Evolutionary conservation across 1,140 invertebrate genomes (phyloP).

Genomic region (Brachionus paranguensis): DNA sequence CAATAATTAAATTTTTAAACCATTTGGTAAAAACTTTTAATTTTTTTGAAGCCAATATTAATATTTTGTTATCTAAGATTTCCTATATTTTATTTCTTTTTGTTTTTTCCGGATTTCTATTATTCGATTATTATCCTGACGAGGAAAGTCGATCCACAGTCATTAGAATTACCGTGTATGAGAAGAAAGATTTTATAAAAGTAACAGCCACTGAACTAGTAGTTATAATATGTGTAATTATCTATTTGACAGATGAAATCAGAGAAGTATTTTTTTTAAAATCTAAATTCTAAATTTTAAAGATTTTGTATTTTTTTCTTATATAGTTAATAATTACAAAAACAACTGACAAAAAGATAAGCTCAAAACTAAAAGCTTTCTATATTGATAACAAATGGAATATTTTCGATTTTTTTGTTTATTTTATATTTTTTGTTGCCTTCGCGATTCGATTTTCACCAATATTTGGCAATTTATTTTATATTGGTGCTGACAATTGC

Average conservation of each 20-base stretch:
- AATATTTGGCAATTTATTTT: conserved; percentile 28
- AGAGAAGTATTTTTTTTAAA: conserved; percentile 1
- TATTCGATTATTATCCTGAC: conserved; percentile 36
- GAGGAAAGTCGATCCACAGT: background rate
- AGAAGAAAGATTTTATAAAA: conserved; percentile 32
- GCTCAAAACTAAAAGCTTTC: background rate
- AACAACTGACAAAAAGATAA: background rate
- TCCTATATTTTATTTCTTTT: conserved; percentile 26
- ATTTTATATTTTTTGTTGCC: conserved; percentile 29
- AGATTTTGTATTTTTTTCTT: background rate
- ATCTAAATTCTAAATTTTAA: background rate
- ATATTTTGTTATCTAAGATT: background rate
- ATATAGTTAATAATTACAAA: conserved; percentile 15
- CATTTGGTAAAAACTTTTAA: conserved; percentile 15
- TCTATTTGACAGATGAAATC: conserved; percentile 30
- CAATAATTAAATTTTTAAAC: conserved; percentile 35
- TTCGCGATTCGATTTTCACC: conserved; percentile 24
- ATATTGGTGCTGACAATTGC: background rate
- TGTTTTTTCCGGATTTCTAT: conserved; percentile 24
- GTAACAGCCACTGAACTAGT: conserved; percentile 29
- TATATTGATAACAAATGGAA: conserved; percentile 38
- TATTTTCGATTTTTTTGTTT: conserved; percentile 31
- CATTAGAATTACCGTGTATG: conserved; percentile 16
- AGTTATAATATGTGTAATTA: conserved; percentile 32
- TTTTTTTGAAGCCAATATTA: background rate